Evolutionary conservation across 1,140 invertebrate species (phyloP).

Genomic region (Armadillidium nasatum): DNA sequence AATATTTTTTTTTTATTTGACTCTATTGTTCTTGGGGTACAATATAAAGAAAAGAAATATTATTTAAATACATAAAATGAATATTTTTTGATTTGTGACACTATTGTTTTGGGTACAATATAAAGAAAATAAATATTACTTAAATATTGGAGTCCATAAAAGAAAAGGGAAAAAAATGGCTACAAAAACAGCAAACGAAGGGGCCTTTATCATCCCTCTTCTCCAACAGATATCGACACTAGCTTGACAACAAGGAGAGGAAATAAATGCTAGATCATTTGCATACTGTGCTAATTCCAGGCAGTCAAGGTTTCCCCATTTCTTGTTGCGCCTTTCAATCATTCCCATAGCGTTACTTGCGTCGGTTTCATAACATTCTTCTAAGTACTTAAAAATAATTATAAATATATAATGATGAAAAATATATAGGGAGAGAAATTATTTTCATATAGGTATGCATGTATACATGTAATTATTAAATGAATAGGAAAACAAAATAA

Average conservation of each 20-base stretch:
- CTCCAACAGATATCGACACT: constrained; percentile 37
- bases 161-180: constrained; percentile 40
- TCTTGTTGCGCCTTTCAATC: constrained; percentile 40
- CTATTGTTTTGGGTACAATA: too few species aligned
- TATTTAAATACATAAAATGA: constrained; percentile 36
- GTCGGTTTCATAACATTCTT: constrained; percentile 30
- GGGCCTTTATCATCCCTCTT: constrained; percentile 37
- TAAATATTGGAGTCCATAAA: constrained; percentile 34
- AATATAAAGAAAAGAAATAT: background rate
- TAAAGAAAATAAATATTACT: constrained; percentile 5
- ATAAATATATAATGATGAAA: background rate
- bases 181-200: constrained; percentile 26
- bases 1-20: too few species aligned
- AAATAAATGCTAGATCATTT: constrained; percentile 34
- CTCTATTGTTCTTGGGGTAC: too few species aligned
- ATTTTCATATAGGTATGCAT: too few species aligned
- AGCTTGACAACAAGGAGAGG: constrained; percentile 34
- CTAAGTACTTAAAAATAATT: constrained; percentile 27
- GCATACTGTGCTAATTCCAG: constrained; percentile 34
- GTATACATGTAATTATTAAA: too few species aligned
- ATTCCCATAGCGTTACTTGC: constrained; percentile 44
- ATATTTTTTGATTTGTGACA: too few species aligned
- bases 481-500: too few species aligned
- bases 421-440: background rate
- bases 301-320: constrained; percentile 40